These are phyloP conservation scores for Clusia tigrina DNA, from an alignment of 2,888 invertebrate genomes.

Conservation along the genomic window DNA sequence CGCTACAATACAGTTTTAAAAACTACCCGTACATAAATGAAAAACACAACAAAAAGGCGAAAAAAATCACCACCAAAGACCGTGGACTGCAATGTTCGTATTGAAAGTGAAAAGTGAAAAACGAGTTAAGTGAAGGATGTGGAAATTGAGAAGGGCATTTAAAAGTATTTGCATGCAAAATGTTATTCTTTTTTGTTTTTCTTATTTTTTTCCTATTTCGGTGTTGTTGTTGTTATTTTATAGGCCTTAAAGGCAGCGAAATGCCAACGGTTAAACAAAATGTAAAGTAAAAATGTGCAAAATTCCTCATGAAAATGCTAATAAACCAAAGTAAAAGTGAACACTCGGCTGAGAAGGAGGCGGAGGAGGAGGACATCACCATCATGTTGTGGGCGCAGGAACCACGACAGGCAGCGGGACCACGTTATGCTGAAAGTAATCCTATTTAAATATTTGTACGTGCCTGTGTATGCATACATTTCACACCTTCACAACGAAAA, in stretches of 20 bases:
- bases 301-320: background rate
- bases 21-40: background rate
- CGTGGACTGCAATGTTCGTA: too few species aligned
- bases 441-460: background rate
- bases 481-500: background rate
- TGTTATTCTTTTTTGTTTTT: background rate
- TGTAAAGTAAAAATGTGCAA: background rate
- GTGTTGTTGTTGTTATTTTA: too few species aligned
- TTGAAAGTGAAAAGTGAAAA: background rate
- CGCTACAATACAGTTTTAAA: slow-evolving; percentile 31
- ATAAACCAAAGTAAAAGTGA: too few species aligned
- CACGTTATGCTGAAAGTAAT: background rate
- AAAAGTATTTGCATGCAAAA: background rate
- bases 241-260: background rate
- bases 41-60: background rate
- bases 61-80: background rate
- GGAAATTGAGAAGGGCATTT: background rate
- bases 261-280: background rate
- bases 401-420: background rate
- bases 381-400: too few species aligned
- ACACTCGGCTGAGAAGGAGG: background rate
- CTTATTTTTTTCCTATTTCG: background rate
- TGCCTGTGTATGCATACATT: background rate
- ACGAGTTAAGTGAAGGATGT: background rate
- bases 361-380: background rate